Percentiles rank a stretch among this genome's conserved stretches.
phyloP scores from a whole-genome alignment of 2,888 invertebrate genomes.

The Tenthredo amoena region DNA sequence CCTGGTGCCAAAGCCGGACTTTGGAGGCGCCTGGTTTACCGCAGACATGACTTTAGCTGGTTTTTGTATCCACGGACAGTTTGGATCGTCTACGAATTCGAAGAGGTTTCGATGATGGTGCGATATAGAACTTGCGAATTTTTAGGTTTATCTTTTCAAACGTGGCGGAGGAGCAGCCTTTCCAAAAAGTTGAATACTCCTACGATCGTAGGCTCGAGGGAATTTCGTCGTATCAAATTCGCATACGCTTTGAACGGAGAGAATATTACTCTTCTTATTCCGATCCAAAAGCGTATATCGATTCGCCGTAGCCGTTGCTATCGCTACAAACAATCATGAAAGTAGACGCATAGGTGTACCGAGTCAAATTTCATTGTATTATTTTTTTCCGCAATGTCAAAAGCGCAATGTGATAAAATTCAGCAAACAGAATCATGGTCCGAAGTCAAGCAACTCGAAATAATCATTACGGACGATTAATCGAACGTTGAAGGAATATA shows the following conservation, averaged over 20 bases:
- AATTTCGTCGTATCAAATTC: not conserved
- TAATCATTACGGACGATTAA: not conserved
- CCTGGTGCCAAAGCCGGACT: slow-evolving; percentile 36
- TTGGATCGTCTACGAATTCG: not conserved
- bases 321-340: slow-evolving; percentile 9
- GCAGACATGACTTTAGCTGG: not conserved
- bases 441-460: not conserved
- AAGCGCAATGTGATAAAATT: not conserved
- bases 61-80: not conserved
- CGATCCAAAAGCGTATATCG: not conserved
- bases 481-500: not conserved
- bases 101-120: not conserved
- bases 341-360: not conserved
- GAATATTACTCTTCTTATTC: slow-evolving; percentile 12
- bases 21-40: not conserved
- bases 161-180: not conserved
- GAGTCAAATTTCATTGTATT: not conserved
- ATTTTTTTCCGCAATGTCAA: not conserved
- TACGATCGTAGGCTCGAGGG: not conserved
- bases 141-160: not conserved
- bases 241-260: not conserved
- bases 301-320: not conserved
- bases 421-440: not conserved
- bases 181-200: not conserved
- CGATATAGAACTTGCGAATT: slow-evolving; percentile 10